These are phyloP conservation scores for Andricus grossulariae DNA, from an alignment of 1,140 invertebrate species.

Conservation along the genomic window DNA sequence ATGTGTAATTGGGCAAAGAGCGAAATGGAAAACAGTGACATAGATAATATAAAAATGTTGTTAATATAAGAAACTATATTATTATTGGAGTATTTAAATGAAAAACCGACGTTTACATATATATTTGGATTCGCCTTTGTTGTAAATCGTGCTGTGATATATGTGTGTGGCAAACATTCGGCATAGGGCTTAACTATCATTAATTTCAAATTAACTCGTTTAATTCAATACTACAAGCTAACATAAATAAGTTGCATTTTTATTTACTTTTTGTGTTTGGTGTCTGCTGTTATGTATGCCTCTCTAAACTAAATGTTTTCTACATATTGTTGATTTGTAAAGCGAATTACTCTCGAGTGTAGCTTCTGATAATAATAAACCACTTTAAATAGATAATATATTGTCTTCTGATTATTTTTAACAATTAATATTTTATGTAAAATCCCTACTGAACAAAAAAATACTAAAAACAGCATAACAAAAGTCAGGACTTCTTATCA, in stretches of 20 bases:
- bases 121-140: slow-evolving; percentile 57
- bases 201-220: slow-evolving; percentile 43
- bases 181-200: slow-evolving; percentile 46
- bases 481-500: too few relatives aligned
- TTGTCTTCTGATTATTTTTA: too few relatives aligned
- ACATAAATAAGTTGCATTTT: slow-evolving; percentile 43
- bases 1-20: slow-evolving; percentile 32
- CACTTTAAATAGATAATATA: background rate
- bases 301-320: slow-evolving; percentile 51
- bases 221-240: slow-evolving; percentile 42
- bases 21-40: slow-evolving; percentile 23
- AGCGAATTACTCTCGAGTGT: slow-evolving; percentile 52
- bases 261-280: slow-evolving; percentile 39
- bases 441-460: too few relatives aligned
- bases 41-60: slow-evolving; percentile 55
- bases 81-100: slow-evolving; percentile 62
- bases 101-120: slow-evolving; percentile 35
- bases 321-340: slow-evolving; percentile 53
- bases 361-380: slow-evolving; percentile 52
- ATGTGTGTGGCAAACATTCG: slow-evolving; percentile 52
- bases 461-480: too few relatives aligned
- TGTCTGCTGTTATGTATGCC: slow-evolving; percentile 44
- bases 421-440: too few relatives aligned
- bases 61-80: slow-evolving; percentile 59
- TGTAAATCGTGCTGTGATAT: slow-evolving; percentile 72